These are phyloP conservation scores for Drosophila prostipennis DNA, from an alignment of 2,888 invertebrate species.

Conservation along the genomic window DNA sequence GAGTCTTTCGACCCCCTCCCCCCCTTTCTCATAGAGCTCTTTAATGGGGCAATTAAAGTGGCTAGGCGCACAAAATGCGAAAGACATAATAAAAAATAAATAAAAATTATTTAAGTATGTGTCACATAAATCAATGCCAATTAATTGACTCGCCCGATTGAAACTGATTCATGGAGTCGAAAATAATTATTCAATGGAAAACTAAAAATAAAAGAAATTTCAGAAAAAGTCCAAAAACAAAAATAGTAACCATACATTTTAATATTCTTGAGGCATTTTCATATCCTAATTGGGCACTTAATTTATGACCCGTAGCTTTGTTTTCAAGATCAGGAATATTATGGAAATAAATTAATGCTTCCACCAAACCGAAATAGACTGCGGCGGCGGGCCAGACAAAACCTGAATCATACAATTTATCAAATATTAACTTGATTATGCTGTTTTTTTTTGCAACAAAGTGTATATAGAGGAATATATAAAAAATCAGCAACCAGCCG, in stretches of 20 bases:
- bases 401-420: constrained; percentile 57
- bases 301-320: constrained; percentile 6
- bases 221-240: background rate
- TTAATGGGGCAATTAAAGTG: constrained; percentile 54
- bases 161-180: constrained; percentile 42
- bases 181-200: constrained; percentile 8
- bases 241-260: background rate
- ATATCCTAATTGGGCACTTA: constrained; percentile 8
- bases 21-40: constrained; percentile 1
- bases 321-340: constrained; percentile 33
- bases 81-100: constrained; percentile 23
- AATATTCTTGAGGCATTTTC: background rate
- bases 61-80: constrained; percentile 40
- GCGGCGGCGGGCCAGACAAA: constrained; percentile 14
- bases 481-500: constrained; percentile 31
- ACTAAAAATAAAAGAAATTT: background rate
- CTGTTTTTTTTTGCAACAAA: constrained; percentile 50
- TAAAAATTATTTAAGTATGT: constrained; percentile 36
- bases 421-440: constrained; percentile 48
- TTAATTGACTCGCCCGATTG: constrained; percentile 45
- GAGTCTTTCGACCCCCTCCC: background rate
- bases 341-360: constrained; percentile 10
- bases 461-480: constrained; percentile 23
- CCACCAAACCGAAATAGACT: constrained; percentile 24
- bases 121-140: constrained; percentile 56